These are phyloP conservation scores for Zootermopsis nevadensis DNA, from an alignment of 2,888 invertebrate genomes.

Conservation along the genomic window DNA sequence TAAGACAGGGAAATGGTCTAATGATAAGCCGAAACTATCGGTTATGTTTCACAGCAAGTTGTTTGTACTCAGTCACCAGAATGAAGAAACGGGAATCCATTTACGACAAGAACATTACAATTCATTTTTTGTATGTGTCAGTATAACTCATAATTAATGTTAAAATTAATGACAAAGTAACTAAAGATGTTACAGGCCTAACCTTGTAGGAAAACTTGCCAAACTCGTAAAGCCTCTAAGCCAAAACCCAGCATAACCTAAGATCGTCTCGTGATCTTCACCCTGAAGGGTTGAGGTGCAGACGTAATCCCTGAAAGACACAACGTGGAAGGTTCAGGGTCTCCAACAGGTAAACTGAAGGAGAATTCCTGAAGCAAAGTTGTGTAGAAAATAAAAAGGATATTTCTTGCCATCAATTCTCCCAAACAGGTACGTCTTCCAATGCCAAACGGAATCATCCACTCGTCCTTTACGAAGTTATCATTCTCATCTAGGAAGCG, in stretches of 20 bases:
- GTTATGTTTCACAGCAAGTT: no score
- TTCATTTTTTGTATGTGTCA: no score
- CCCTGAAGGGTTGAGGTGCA: conserved; percentile 53
- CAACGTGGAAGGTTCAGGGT: conserved; percentile 46
- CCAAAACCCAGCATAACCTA: not conserved
- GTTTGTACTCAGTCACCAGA: no score
- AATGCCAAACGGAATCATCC: conserved; percentile 53
- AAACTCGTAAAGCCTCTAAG: no score
- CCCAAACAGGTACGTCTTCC: conserved; percentile 54
- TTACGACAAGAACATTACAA: no score
- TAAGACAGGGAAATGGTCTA: no score
- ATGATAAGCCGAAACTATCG: no score
- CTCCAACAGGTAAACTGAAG: conserved; percentile 49
- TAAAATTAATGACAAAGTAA: no score
- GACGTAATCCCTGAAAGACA: conserved; percentile 52
- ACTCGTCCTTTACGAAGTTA: conserved; percentile 50
- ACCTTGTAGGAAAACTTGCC: no score
- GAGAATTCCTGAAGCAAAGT: conserved; percentile 53
- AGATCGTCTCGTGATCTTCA: conserved; percentile 33
- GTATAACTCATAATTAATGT: no score
- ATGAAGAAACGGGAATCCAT: no score
- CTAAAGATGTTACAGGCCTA: no score
- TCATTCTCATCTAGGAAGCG: conserved; percentile 53
- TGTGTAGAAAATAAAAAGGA: conserved; percentile 54
- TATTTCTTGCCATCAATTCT: conserved; percentile 52